phyloP scores from a whole-genome alignment of 2,797 vertebrate species.

The Delichon dasypus region DNA sequence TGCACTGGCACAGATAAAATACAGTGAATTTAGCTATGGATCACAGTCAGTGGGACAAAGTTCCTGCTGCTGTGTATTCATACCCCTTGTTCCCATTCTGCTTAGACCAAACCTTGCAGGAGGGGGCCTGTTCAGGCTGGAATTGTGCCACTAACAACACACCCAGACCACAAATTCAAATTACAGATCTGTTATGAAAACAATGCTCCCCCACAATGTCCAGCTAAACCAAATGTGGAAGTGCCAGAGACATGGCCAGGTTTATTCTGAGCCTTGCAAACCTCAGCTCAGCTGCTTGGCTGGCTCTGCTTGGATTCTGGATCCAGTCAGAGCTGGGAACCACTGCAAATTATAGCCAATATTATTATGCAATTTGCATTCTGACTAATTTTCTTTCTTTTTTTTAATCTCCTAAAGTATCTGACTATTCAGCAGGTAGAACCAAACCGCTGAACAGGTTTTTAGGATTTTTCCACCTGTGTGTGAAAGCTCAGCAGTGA shows the following conservation, averaged over 20 bases:
- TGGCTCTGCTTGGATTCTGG: neutral
- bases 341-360: neutral
- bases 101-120: neutral
- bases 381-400: neutral
- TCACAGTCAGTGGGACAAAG: neutral
- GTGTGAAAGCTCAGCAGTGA: neutral
- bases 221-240: neutral
- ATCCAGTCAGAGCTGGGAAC: neutral
- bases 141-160: neutral
- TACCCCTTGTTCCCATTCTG: neutral
- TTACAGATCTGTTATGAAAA: neutral
- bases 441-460: rapidly evolving
- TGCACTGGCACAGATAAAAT: neutral
- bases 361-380: neutral
- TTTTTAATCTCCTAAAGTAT: neutral
- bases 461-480: neutral
- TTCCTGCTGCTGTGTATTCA: neutral
- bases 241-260: neutral
- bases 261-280: neutral
- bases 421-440: neutral
- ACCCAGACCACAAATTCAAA: neutral
- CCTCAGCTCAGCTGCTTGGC: neutral
- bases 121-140: neutral
- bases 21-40: neutral
- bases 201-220: neutral